These are phyloP conservation scores for Mionectes macconnelli DNA, from an alignment of 2,113 vertebrate species.

Conservation along the genomic window DNA sequence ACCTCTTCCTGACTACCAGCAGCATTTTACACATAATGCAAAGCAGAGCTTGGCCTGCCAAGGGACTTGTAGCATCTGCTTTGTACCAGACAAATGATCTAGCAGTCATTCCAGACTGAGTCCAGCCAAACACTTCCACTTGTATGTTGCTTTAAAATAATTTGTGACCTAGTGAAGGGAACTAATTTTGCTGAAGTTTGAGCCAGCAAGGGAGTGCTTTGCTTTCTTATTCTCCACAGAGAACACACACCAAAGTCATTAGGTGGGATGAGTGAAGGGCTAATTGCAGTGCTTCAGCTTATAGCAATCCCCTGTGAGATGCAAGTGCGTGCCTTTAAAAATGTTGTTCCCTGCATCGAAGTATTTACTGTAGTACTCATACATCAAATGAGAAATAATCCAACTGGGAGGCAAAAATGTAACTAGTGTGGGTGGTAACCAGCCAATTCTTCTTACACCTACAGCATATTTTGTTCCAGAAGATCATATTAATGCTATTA, in stretches of 20 bases:
- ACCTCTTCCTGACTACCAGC: neutral
- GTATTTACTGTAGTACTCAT: neutral
- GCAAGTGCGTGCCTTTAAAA: neutral
- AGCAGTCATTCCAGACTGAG: fast-evolving
- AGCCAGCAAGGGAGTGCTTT: neutral
- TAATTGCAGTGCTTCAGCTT: constrained; percentile 15
- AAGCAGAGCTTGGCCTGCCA: neutral
- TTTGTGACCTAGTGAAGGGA: neutral
- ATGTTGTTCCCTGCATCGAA: neutral
- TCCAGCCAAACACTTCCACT: neutral
- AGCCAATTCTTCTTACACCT: constrained; percentile 32
- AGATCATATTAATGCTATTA: constrained; percentile 38
- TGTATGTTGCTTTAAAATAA: neutral
- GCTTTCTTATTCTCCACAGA: neutral
- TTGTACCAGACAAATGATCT: neutral
- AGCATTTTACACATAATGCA: neutral
- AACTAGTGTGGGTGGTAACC: constrained; percentile 22
- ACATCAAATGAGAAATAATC: constrained; percentile 36
- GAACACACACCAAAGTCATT: constrained; percentile 11
- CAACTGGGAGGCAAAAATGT: constrained; percentile 39
- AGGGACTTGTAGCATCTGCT: neutral
- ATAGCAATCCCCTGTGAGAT: neutral
- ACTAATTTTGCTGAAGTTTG: neutral
- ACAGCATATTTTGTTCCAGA: constrained; percentile 14
- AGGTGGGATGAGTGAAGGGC: neutral